Base-by-base conservation (phyloP, 1,140 invertebrate species). In the Lethocerus indicus region DNA sequence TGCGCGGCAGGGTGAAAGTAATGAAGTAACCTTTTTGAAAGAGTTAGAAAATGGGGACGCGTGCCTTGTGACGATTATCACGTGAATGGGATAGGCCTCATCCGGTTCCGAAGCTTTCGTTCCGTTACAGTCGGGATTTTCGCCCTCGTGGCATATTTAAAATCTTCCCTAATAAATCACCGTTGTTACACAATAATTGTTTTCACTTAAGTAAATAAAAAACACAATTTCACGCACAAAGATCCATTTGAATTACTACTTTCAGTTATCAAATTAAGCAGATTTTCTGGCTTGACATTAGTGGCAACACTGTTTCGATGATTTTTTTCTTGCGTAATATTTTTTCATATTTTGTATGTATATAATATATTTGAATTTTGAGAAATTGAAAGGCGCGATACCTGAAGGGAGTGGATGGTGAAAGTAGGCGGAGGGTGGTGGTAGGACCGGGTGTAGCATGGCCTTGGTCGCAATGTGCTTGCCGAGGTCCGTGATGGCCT, bases 401-500 rank as follows among this genome's bases (percentile, higher is more conserved):
- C 7, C n/a, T 32, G 7, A 32, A n/a, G 23, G 18, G 14, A 39
- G 23, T 39, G 18, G 7, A 6, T 39, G 16, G 4, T 47, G 3
- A 47, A 37, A 16, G 20, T 47, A 48, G 37, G 40, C 49, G 47
- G 29, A 27, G n/a, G 32, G 28, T 39, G 28, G 29, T 52, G 45
- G 25, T 52, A 56, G 57, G 6, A 47, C 41, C 1, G 74, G 67
- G 52, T 70, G 70, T 41, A 79, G 64, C 20, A 79, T 67, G 5
- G 82, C 81, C 41, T 78, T 81, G 44, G 71, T 74, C 14, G 81
- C 81, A 47, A 87, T 74, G 40, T 76, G 73, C 60, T 78, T 79
- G 27, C 84, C 84, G n/a, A 85, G 65, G 46, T 78, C 74, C 27
- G 78, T 74, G 46, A 87, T 77, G 18, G 73, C 77, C 44, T 86